Evolutionary conservation across 2,888 invertebrate species (phyloP), one percentile per base, ranked within the genome.

Genomic region (Hyposoter didymator): DNA sequence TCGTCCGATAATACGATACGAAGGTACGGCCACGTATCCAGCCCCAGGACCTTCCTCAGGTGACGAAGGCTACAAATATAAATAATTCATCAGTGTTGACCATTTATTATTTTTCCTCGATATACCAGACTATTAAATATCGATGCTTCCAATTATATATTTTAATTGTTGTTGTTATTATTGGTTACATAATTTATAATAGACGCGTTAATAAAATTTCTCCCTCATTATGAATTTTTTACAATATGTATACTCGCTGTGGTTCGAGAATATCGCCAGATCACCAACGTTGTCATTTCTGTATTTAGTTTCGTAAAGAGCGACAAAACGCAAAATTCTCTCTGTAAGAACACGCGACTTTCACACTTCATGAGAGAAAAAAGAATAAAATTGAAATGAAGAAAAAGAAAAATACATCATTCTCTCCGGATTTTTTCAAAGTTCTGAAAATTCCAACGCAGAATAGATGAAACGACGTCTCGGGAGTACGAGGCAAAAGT

Each of bases 1-100:
- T 92, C 95, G 95, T 78, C 96, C 96, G 22, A 95, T 95, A 94
- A 95, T 96, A 82, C 92, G 94, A 47, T 94, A 94, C 90, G 94
- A 94, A 73, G 94, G 94, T 10, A 93, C 92, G 2, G 93, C 93
- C 0, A 90, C 92, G 17, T 93, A 91, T 84, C 93, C 93, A 10
- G 91, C 92, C 1, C 87, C 91, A 17, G 88, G 87, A 19, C 84
- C 90, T 2, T 67, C 88, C 8, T 35, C 87, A 67, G 88, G 74
- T 6, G 88, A 88, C 84, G 92, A 93, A 12, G 93, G 93, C 73
- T 93, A 93, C 85, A 91, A 91, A 89, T 93, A 93, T 80, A 90
- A 87, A 88, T 64, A 64, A 84, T 64, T 66, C 35, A 49, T 52
- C 32, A 55, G 6, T 8, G 1, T 17, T 55, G 10, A 52, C 2